Conservation (phyloP, 2,888 invertebrate genomes). For the Adineta ricciae region DNA sequence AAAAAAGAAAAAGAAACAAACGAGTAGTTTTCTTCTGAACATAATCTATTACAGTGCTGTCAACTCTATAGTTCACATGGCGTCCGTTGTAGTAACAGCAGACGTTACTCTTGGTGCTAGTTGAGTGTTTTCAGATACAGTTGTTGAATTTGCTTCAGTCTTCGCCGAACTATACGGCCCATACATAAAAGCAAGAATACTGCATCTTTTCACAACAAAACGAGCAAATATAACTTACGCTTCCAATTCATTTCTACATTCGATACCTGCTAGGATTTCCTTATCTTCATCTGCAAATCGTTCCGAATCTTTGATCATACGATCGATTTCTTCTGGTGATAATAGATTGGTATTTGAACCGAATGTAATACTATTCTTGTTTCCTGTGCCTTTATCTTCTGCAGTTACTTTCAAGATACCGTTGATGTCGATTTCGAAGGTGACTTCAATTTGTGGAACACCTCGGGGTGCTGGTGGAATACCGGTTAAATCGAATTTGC, state of each 20-base stretch:
- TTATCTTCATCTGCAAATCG: conserved; percentile 98
- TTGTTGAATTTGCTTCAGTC: conserved; percentile 81
- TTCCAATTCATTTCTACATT: conserved; percentile 73
- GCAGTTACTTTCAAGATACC: conserved; percentile 59
- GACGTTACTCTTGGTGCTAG: conserved; percentile 89
- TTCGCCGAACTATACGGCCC: too few relatives aligned
- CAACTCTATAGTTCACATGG: too few relatives aligned
- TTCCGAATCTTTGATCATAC: conserved; percentile 98
- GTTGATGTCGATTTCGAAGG: conserved; percentile 55
- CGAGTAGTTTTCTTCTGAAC: too few relatives aligned
- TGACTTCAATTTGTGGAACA: conserved; percentile 52
- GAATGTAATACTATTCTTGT: conserved; percentile 94
- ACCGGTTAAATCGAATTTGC: conserved; percentile 92
- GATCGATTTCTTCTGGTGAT: conserved; percentile 92
- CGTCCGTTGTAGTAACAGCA: conserved; percentile 63
- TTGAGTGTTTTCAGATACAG: conserved; percentile 79
- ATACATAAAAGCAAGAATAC: too few relatives aligned
- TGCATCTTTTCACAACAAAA: too few relatives aligned
- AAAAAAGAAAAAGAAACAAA: too few relatives aligned
- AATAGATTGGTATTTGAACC: conserved; percentile 94
- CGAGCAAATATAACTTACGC: conserved; percentile 35
- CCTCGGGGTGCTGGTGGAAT: conserved; percentile 65
- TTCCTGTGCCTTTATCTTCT: conserved; percentile 96
- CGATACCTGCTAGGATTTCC: conserved; percentile 73
- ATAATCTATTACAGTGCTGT: too few relatives aligned